phyloP scores from a whole-genome alignment of 2,113 vertebrate genomes.

The Ornithorhynchus anatinus region DNA sequence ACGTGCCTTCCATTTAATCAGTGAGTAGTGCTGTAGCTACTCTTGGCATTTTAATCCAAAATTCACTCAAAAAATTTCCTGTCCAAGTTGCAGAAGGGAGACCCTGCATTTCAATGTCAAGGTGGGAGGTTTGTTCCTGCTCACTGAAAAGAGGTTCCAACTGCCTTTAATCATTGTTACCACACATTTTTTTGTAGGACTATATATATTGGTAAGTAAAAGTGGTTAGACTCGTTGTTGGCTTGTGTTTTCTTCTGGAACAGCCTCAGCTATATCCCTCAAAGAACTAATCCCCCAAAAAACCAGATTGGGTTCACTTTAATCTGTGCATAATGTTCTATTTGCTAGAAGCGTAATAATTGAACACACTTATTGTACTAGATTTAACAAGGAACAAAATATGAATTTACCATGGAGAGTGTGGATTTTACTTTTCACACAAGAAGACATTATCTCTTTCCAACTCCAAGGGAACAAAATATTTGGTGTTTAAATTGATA shows the following conservation, averaged over 20 bases:
- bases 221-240: background rate
- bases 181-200: background rate
- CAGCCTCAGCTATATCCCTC: background rate
- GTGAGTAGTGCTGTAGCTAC: slow-evolving; percentile 37
- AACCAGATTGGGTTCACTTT: slow-evolving; percentile 14
- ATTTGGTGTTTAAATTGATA: background rate
- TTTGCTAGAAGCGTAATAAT: slow-evolving; percentile 6
- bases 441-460: background rate
- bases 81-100: slow-evolving; percentile 29
- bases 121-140: slow-evolving; percentile 23
- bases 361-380: slow-evolving; percentile 6
- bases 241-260: background rate
- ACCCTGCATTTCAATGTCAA: background rate
- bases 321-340: slow-evolving; percentile 13
- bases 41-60: slow-evolving; percentile 67
- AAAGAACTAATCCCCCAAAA: background rate
- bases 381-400: slow-evolving; percentile 21
- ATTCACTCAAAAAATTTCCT: slow-evolving; percentile 34
- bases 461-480: background rate
- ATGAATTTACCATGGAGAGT: background rate
- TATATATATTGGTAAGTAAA: slow-evolving; percentile 13
- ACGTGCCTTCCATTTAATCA: slow-evolving; percentile 69
- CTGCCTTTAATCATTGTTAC: background rate
- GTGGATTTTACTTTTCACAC: slow-evolving; percentile 17
- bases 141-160: background rate